Conservation (phyloP, 2,113 vertebrate genomes). For the Sakesphorus luctuosus region DNA sequence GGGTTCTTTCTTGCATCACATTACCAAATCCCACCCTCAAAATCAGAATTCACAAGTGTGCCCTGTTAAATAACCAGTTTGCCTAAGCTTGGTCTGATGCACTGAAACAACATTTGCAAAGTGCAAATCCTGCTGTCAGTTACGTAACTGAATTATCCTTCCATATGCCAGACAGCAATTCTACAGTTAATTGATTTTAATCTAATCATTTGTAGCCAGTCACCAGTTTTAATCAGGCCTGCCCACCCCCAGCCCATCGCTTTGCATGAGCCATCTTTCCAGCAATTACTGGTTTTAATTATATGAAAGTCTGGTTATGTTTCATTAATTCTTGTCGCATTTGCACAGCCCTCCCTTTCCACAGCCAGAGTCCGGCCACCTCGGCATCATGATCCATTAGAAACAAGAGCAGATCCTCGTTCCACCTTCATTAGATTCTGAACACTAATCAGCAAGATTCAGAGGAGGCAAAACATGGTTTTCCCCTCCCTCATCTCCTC, state of each 20-base stretch:
- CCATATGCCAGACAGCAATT: conserved; percentile 52
- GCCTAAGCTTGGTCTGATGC: background rate
- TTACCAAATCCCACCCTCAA: background rate
- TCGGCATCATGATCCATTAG: background rate
- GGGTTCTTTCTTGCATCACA: fast-evolving
- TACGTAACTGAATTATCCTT: conserved; percentile 60
- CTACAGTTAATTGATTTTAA: conserved; percentile 71
- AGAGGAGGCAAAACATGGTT: background rate
- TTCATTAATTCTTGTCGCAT: conserved; percentile 62
- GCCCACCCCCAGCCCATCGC: background rate
- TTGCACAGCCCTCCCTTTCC: background rate
- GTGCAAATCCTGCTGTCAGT: conserved; percentile 48
- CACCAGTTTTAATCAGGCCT: conserved; percentile 53
- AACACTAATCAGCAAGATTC: background rate
- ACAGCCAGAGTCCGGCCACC: background rate
- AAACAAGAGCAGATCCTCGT: background rate
- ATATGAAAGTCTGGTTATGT: background rate
- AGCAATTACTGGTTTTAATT: conserved; percentile 55
- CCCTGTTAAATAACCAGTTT: background rate
- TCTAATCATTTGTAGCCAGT: conserved; percentile 64
- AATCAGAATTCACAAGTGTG: background rate
- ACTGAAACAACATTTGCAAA: conserved; percentile 12
- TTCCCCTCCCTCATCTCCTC: background rate
- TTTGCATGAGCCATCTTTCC: conserved; percentile 19
- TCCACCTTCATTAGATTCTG: background rate